phyloP scores from a whole-genome alignment of 2,797 vertebrate genomes.

The Astyanax mexicanus region DNA sequence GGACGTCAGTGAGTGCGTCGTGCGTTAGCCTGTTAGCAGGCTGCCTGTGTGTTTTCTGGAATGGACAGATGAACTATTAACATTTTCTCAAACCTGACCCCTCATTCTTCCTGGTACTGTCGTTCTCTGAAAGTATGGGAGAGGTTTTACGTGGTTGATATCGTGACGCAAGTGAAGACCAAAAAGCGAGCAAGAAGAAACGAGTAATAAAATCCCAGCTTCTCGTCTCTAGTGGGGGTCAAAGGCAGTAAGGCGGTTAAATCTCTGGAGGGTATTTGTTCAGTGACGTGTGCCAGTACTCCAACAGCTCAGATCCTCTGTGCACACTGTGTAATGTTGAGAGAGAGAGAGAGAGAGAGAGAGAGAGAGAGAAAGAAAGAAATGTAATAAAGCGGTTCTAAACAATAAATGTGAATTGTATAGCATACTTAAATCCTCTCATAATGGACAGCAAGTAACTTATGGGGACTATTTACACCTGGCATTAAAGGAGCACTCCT shows the following conservation, averaged over 20 bases:
- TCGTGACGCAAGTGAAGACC: background rate
- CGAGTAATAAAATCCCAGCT: background rate
- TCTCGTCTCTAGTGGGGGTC: background rate
- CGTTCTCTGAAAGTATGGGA: background rate
- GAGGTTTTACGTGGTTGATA: background rate
- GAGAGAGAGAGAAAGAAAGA: too few species aligned
- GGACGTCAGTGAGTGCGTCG: background rate
- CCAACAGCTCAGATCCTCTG: background rate
- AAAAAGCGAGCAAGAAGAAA: background rate
- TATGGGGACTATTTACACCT: too few species aligned
- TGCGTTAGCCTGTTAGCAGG: background rate
- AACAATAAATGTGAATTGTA: too few species aligned
- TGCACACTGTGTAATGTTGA: background rate
- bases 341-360: background rate
- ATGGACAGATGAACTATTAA: background rate
- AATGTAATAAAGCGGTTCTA: too few species aligned
- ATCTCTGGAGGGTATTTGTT: background rate
- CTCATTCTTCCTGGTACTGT: constrained; percentile 11
- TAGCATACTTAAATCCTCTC: too few species aligned
- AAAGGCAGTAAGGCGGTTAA: background rate
- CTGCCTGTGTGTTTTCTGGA: background rate
- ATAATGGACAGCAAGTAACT: too few species aligned
- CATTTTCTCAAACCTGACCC: background rate
- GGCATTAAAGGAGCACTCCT: too few species aligned
- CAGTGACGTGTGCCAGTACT: background rate